Evolutionary conservation across 1,140 invertebrate genomes (phyloP).

Genomic region (Halictus rubicundus): DNA sequence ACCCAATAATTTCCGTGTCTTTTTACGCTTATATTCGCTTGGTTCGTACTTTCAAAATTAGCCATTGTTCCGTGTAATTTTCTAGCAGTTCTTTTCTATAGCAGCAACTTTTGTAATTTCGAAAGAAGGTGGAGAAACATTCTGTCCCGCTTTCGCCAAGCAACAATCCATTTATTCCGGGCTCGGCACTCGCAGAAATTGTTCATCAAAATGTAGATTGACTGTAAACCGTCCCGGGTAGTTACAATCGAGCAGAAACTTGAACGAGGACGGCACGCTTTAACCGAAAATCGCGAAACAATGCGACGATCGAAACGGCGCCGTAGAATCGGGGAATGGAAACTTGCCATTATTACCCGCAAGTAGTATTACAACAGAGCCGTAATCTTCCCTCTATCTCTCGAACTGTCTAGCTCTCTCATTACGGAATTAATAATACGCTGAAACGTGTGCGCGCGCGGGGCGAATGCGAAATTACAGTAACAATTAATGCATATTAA

Average conservation of each 20-base stretch:
- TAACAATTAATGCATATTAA: conserved; percentile 16
- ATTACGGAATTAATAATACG: conserved; percentile 1
- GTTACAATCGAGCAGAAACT: neutral
- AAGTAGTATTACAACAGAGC: neutral
- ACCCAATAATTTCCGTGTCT: too few species aligned
- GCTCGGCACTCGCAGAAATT: too few species aligned
- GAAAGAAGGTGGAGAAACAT: too few species aligned
- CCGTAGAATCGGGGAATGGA: neutral
- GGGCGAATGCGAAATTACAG: neutral
- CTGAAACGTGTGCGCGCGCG: too few species aligned
- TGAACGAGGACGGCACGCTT: neutral
- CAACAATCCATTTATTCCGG: too few species aligned
- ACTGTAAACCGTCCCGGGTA: neutral
- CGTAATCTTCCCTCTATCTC: neutral
- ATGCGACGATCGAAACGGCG: neutral
- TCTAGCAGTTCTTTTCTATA: too few species aligned
- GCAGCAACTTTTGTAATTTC: too few species aligned
- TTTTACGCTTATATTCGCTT: too few species aligned
- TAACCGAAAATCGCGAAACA: neutral
- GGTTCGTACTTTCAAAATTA: too few species aligned
- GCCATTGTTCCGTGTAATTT: too few species aligned
- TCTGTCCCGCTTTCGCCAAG: too few species aligned
- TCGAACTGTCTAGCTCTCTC: too few species aligned
- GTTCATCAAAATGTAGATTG: neutral
- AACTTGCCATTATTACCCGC: neutral